These are phyloP conservation scores for Lethocerus indicus DNA, from an alignment of 1,140 invertebrate genomes.

Conservation along the genomic window DNA sequence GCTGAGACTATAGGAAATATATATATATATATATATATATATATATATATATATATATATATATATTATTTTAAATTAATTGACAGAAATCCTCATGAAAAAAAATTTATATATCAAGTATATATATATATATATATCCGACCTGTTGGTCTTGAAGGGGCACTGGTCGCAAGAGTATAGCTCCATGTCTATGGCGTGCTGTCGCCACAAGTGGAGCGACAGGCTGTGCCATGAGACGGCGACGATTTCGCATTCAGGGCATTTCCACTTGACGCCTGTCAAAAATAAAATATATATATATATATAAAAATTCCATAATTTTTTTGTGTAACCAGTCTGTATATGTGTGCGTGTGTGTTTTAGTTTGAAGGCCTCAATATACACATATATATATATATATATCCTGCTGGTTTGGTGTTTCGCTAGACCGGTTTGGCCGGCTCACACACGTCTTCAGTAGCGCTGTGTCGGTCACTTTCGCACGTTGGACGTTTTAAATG, in stretches of 20 bases:
- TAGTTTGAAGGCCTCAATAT: too few species aligned
- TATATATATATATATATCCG: not conserved
- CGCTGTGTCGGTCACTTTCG: too few species aligned
- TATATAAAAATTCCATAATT: not conserved
- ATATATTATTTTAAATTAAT: not conserved
- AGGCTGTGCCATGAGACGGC: slow-evolving; percentile 38
- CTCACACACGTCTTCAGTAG: too few species aligned
- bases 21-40: not conserved
- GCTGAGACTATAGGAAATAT: slow-evolving; percentile 30
- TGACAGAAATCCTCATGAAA: not conserved
- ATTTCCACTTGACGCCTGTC: slow-evolving; percentile 27
- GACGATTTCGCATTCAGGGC: slow-evolving; percentile 41
- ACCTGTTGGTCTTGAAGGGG: slow-evolving; percentile 36
- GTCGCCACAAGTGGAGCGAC: slow-evolving; percentile 58
- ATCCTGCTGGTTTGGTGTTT: too few species aligned
- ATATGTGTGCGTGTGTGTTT: too few species aligned
- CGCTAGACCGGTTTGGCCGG: too few species aligned
- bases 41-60: not conserved
- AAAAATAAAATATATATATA: not conserved
- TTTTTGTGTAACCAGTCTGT: not conserved
- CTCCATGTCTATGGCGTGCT: slow-evolving; percentile 58
- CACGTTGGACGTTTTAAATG: too few species aligned
- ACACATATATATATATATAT: too few species aligned
- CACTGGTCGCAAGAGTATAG: slow-evolving; percentile 46
- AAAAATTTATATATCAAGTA: not conserved